Percentiles rank a stretch among this genome's conserved stretches.
These are phyloP conservation scores for Luperina testacea DNA, from an alignment of 2,888 invertebrate genomes.

Conservation along the genomic window DNA sequence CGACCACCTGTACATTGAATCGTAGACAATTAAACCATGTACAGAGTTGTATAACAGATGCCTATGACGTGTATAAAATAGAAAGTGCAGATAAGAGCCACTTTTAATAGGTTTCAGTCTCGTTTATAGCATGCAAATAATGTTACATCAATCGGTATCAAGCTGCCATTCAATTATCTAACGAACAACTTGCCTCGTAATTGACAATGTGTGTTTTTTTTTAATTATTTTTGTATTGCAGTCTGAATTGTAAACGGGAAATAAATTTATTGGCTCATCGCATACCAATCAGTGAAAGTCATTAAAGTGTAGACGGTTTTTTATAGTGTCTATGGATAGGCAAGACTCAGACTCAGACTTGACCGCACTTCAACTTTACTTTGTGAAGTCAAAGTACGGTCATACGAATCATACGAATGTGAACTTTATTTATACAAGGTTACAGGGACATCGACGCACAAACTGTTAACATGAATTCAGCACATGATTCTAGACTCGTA, in stretches of 20 bases:
- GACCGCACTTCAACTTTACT: neutral
- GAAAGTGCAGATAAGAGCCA: slow-evolving; percentile 77
- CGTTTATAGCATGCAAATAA: slow-evolving; percentile 75
- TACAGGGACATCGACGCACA: too few relatives aligned
- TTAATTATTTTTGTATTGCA: slow-evolving; percentile 25
- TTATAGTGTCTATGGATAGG: neutral
- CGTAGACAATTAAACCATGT: slow-evolving; percentile 71
- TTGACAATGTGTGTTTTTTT: slow-evolving; percentile 45
- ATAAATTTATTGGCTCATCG: slow-evolving; percentile 18
- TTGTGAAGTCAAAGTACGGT: neutral
- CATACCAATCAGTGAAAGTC: slow-evolving; percentile 29
- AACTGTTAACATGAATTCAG: too few relatives aligned
- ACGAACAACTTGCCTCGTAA: slow-evolving; percentile 57
- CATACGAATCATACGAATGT: neutral
- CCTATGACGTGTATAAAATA: slow-evolving; percentile 72
- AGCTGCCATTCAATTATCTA: slow-evolving; percentile 65
- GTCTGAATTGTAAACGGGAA: slow-evolving; percentile 12
- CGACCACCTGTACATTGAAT: slow-evolving; percentile 37
- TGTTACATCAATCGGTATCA: slow-evolving; percentile 70
- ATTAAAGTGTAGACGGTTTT: slow-evolving; percentile 6
- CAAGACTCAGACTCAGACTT: neutral
- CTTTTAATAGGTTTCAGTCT: slow-evolving; percentile 76
- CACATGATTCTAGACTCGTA: too few relatives aligned
- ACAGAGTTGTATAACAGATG: slow-evolving; percentile 70
- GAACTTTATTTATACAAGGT: neutral